Conservation (phyloP, 2,113 vertebrate species). For the Plestiodon gilberti region DNA sequence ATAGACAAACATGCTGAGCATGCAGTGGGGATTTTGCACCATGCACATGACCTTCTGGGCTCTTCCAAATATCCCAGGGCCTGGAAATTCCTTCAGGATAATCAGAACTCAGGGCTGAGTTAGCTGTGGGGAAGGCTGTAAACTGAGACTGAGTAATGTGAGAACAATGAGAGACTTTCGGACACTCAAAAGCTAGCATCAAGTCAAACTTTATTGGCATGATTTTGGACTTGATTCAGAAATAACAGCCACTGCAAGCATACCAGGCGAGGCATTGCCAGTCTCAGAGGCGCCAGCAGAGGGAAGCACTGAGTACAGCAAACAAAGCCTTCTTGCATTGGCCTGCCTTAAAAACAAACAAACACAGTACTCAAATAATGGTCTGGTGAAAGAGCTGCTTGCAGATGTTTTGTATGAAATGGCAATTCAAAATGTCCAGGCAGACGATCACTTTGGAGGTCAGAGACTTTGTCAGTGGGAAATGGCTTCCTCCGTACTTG, state of each 20-base stretch:
- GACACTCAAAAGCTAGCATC: neutral
- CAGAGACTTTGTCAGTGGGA: neutral
- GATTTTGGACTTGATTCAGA: neutral
- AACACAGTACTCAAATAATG: neutral
- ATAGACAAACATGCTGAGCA: neutral
- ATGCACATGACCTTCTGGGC: neutral
- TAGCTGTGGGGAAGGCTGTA: neutral
- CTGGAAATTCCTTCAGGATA: neutral
- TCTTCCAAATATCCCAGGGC: neutral
- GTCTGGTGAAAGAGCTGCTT: neutral
- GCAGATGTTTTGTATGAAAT: neutral
- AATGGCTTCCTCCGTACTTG: neutral
- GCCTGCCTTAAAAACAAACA: neutral
- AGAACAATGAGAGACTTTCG: neutral
- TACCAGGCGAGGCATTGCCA: neutral
- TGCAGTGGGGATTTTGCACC: neutral
- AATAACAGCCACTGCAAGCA: neutral
- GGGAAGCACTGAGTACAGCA: neutral
- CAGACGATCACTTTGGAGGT: neutral
- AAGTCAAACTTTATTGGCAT: conserved; percentile 1
- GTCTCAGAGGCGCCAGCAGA: neutral
- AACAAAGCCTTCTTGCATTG: neutral
- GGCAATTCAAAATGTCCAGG: neutral
- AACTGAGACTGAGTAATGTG: neutral
- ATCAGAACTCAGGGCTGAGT: neutral